phyloP scores from a whole-genome alignment of 2,797 vertebrate genomes.

The Yasuhikotakia modesta region DNA sequence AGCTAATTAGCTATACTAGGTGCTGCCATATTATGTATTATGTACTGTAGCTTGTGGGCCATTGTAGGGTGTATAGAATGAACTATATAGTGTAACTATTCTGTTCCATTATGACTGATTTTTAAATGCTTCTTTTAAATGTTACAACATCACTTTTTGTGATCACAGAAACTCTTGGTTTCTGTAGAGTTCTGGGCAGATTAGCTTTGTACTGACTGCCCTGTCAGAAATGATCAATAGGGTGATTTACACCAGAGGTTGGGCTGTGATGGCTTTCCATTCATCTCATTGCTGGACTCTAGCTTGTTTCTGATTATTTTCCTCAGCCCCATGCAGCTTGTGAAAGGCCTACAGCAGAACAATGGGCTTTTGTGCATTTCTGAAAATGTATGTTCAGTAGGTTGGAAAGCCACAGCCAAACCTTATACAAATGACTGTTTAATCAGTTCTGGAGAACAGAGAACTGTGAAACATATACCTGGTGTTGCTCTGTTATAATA shows the following conservation, averaged over 20 bases:
- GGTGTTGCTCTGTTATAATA: neutral
- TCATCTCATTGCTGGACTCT: conserved; percentile 47
- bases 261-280: conserved; percentile 38
- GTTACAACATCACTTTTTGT: too few species aligned
- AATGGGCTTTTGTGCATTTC: conserved; percentile 50
- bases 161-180: conserved; percentile 10
- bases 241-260: conserved; percentile 45
- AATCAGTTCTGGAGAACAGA: conserved; percentile 22
- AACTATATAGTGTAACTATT: too few species aligned
- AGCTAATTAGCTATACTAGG: too few species aligned
- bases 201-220: conserved; percentile 4
- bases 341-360: conserved; percentile 31
- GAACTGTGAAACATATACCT: neutral
- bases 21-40: too few species aligned
- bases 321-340: conserved; percentile 28
- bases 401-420: conserved; percentile 18
- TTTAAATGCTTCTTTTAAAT: too few species aligned
- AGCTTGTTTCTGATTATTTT: conserved; percentile 49
- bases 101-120: too few species aligned
- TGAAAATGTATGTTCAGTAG: conserved; percentile 17
- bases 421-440: conserved; percentile 3
- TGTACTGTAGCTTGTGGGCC: too few species aligned
- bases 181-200: conserved; percentile 22
- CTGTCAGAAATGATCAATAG: conserved; percentile 32
- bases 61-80: too few species aligned